Evolutionary conservation across 2,888 invertebrate genomes (phyloP).

Genomic region (Caradrina clavipalpis): DNA sequence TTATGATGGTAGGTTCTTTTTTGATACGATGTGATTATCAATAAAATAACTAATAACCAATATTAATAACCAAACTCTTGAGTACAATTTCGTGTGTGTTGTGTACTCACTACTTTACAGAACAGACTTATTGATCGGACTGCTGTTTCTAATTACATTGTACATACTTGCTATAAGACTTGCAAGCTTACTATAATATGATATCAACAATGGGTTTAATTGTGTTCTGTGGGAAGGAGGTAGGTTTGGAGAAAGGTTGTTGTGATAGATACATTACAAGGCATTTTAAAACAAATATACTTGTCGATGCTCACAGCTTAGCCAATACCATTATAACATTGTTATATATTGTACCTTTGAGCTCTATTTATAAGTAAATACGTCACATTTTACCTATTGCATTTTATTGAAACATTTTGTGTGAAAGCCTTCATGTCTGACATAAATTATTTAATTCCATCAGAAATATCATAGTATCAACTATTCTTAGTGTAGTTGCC

Average conservation of each 20-base stretch:
- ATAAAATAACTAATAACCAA: too few species aligned
- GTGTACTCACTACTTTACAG: too few species aligned
- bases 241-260: too few species aligned
- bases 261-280: neutral
- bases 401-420: constrained; percentile 12
- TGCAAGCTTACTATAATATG: neutral
- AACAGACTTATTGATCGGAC: neutral
- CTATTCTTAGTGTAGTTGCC: too few species aligned
- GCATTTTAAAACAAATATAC: neutral
- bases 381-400: neutral
- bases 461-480: constrained; percentile 23
- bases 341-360: neutral
- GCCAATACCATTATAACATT: neutral
- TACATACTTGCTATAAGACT: neutral
- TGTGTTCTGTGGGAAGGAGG: too few species aligned
- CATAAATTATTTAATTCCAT: too few species aligned
- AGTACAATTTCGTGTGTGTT: too few species aligned
- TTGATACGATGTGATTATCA: too few species aligned
- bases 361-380: neutral
- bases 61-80: too few species aligned
- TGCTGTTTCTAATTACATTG: constrained; percentile 30
- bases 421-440: too few species aligned
- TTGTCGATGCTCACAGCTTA: constrained; percentile 2
- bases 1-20: too few species aligned
- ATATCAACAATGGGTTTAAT: too few species aligned